Conservation (phyloP, 2,113 vertebrate species). For the Indicator maculatus region DNA sequence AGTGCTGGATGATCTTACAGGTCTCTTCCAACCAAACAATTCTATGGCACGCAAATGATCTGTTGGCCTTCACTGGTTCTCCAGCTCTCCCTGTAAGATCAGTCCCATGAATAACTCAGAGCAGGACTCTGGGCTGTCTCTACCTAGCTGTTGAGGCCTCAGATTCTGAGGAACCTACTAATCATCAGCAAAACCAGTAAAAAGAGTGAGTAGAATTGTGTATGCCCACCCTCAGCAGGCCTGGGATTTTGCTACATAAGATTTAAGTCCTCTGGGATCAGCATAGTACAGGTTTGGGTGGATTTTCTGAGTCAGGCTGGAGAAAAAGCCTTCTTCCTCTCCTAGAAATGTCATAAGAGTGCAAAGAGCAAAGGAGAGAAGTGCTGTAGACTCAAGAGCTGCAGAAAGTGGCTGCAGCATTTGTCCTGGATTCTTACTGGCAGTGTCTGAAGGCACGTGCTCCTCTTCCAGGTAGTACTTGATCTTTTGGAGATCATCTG, state of each 20-base stretch:
- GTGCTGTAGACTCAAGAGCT: neutral
- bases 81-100: neutral
- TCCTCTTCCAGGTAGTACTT: slow-evolving; percentile 85
- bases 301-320: neutral
- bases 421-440: slow-evolving; percentile 78
- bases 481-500: slow-evolving; percentile 86
- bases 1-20: neutral
- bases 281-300: neutral
- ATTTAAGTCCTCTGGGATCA: neutral
- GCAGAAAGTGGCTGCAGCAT: neutral
- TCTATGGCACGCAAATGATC: neutral
- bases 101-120: neutral
- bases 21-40: neutral
- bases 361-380: neutral
- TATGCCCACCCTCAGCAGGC: neutral
- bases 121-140: neutral
- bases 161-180: neutral
- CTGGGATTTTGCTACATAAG: neutral
- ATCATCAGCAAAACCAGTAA: neutral
- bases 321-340: neutral
- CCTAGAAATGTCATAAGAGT: too few relatives aligned
- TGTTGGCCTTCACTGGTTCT: neutral
- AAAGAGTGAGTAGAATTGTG: rapidly evolving
- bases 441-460: slow-evolving; percentile 71
- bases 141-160: too few relatives aligned